Evolutionary conservation across 2,797 vertebrate species (phyloP), one percentile per base, ranked within the genome.

Genomic region (Staurois parvus): DNA sequence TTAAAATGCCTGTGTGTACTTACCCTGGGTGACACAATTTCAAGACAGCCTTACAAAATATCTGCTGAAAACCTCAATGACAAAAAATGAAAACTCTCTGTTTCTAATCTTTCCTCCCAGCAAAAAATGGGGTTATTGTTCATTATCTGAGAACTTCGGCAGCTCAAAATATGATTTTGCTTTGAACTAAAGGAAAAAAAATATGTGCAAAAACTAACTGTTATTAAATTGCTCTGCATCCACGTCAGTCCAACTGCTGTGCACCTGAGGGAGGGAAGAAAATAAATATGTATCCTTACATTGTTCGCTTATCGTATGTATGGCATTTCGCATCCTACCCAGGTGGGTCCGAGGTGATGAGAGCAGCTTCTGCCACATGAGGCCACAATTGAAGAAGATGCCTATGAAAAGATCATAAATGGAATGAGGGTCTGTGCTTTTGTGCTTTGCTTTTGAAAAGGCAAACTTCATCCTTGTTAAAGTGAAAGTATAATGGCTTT

Each of bases 151-250:
- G 42, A 80, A 30, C 62, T 30, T 76, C 76, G 29, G 59, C 9
- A 19, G 62, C 40, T 56, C 28, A 73, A 45, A 85, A 45, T 40
- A 68, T 1, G 8, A 67, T 79, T 67, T 81, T 75, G 26, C 59
- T 80, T 85, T 40, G 42, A 81, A 81, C 29, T 8, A 70, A 66
- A 83, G 26, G n/a, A 30, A 81, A 62, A 80, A 75, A 79, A 85
- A 56, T 66, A 66, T 45, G 26, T 73, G 70, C 78, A 79, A 24
- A 80, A 74, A 37, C 13, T 52, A 68, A 56, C 37, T 15, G 19
- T 67, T 74, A 4, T 34, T 80, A 75, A 79, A 85, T 80, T 74
- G 59, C 40, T 69, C 72, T 28, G 26, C 59, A 48, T 72, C 13
- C 21, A 30, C 28, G 68, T 74, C 77, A 48, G 30, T 68, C 42